Percentiles rank a stretch among this genome's conserved stretches.
phyloP scores from a whole-genome alignment of 2,888 invertebrate species.

The Phortica okadai region DNA sequence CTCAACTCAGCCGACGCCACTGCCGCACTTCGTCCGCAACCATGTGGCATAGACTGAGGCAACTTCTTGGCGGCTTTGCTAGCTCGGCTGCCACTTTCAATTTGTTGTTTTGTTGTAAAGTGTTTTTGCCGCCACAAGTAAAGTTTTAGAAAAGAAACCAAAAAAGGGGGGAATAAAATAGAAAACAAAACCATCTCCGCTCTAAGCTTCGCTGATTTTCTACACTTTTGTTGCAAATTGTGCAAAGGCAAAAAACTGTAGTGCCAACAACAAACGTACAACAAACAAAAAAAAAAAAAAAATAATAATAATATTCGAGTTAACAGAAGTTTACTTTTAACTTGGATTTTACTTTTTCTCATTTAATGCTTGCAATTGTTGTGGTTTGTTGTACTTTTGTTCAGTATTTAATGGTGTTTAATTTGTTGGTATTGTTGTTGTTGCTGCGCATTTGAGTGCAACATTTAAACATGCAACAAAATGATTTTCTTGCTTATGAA shows the following conservation, averaged over 20 bases:
- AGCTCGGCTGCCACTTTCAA: slow-evolving; percentile 48
- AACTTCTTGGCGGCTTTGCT: slow-evolving; percentile 35
- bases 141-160: slow-evolving; percentile 27
- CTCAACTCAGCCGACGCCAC: slow-evolving; percentile 31
- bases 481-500: slow-evolving; percentile 34
- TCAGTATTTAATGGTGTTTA: slow-evolving; percentile 63
- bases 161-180: slow-evolving; percentile 34
- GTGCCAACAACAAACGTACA: background rate
- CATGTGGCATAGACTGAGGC: background rate
- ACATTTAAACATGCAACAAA: slow-evolving; percentile 66
- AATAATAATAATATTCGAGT: background rate
- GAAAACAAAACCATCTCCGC: slow-evolving; percentile 51
- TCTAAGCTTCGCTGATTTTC: slow-evolving; percentile 66
- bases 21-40: slow-evolving; percentile 34
- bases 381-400: slow-evolving; percentile 46
- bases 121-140: slow-evolving; percentile 15
- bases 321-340: background rate
- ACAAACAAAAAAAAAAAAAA: background rate
- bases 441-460: slow-evolving; percentile 69
- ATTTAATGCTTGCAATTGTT: background rate
- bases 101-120: slow-evolving; percentile 37
- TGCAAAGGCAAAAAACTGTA: background rate
- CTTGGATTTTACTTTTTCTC: slow-evolving; percentile 13
- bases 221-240: slow-evolving; percentile 37
- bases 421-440: slow-evolving; percentile 46